These are phyloP conservation scores for Caligus rogercresseyi DNA, from an alignment of 1,140 invertebrate genomes.

Conservation along the genomic window DNA sequence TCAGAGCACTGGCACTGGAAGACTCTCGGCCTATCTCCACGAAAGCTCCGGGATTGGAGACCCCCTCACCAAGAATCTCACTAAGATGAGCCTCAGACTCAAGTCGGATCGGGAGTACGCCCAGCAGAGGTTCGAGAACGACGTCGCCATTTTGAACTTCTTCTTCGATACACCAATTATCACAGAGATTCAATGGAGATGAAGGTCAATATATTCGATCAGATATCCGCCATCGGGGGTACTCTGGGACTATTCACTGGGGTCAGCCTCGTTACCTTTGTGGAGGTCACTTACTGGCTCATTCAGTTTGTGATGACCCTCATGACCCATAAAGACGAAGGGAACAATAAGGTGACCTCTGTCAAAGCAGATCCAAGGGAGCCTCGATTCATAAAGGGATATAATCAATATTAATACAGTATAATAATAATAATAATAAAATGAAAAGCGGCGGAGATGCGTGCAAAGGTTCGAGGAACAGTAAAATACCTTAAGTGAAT, in stretches of 20 bases:
- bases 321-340: neutral
- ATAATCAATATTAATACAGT: too few relatives aligned
- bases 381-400: too few relatives aligned
- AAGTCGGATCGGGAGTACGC: neutral
- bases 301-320: neutral
- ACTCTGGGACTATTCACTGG: slow-evolving; percentile 11
- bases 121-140: neutral
- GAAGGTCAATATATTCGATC: slow-evolving; percentile 8
- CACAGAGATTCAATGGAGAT: slow-evolving; percentile 9
- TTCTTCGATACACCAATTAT: slow-evolving; percentile 15
- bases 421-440: too few relatives aligned
- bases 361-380: too few relatives aligned
- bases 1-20: neutral
- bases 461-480: too few relatives aligned
- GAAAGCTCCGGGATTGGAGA: neutral
- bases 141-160: slow-evolving; percentile 11
- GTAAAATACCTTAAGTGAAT: too few relatives aligned
- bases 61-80: neutral
- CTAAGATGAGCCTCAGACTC: neutral
- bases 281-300: slow-evolving; percentile 6
- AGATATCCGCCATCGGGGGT: slow-evolving; percentile 8
- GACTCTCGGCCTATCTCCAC: neutral
- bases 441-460: too few relatives aligned
- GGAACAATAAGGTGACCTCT: too few relatives aligned
- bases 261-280: slow-evolving; percentile 6